Evolutionary conservation across 2,888 invertebrate genomes (phyloP).

Genomic region (Pelosia muscerda): DNA sequence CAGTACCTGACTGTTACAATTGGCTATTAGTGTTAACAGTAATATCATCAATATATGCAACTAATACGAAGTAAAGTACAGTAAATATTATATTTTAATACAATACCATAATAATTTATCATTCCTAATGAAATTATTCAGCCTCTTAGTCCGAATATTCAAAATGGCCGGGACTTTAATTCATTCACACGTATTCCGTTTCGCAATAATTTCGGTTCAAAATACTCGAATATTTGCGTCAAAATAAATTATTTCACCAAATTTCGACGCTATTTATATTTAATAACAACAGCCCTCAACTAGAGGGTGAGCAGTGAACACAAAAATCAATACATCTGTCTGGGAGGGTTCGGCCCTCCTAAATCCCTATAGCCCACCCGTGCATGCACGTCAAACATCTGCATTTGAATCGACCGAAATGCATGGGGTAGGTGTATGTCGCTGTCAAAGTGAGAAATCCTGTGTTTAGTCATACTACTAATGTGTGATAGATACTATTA

Average conservation of each 20-base stretch:
- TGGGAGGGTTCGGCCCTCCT: conserved; percentile 74
- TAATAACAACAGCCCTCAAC: conserved; percentile 75
- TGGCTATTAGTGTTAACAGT: no score
- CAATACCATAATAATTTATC: background rate
- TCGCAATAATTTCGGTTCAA: conserved; percentile 3
- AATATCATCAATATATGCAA: no score
- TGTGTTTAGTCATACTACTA: background rate
- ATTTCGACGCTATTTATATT: conserved; percentile 79
- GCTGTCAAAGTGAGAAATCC: background rate
- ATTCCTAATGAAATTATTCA: background rate
- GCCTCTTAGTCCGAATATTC: background rate
- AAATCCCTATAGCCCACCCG: conserved; percentile 51
- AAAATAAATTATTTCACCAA: conserved; percentile 53
- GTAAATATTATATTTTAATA: no score
- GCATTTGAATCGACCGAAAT: conserved; percentile 63
- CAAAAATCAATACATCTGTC: conserved; percentile 80
- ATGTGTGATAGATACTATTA: background rate
- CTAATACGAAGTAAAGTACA: no score
- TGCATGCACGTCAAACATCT: conserved; percentile 65
- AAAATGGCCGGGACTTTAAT: background rate
- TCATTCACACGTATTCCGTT: background rate
- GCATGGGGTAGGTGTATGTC: conserved; percentile 42
- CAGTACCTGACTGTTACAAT: no score
- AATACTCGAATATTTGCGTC: conserved; percentile 30
- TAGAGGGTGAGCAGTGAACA: conserved; percentile 64